phyloP scores from a whole-genome alignment of 2,113 vertebrate species.

The Coryphaenoides rupestris region DNA sequence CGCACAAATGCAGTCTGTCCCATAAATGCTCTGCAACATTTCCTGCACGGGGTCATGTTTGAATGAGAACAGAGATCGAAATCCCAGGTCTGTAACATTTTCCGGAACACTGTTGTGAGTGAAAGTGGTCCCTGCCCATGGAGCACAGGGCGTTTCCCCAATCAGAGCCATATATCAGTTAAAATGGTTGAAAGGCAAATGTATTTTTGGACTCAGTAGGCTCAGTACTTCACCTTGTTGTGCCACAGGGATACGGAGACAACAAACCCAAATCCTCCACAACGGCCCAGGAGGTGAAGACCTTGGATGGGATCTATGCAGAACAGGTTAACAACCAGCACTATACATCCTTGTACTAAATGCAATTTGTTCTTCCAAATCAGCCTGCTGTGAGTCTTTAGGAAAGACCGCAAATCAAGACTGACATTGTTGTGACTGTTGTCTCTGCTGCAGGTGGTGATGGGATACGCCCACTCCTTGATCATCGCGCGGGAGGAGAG shows the following conservation, averaged over 20 bases:
- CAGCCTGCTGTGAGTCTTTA: background rate
- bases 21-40: too few species aligned
- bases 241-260: slow-evolving; percentile 88
- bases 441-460: slow-evolving; percentile 78
- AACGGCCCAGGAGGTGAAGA: slow-evolving; percentile 91
- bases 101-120: too few species aligned
- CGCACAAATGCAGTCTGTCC: too few species aligned
- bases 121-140: too few species aligned
- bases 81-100: too few species aligned
- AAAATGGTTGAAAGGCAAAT: too few species aligned
- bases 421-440: background rate
- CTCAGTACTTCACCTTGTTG: background rate
- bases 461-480: slow-evolving; percentile 90
- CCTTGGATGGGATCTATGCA: slow-evolving; percentile 85
- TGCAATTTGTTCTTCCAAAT: background rate
- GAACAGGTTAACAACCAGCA: slow-evolving; percentile 79
- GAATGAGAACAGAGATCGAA: too few species aligned
- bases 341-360: too few species aligned
- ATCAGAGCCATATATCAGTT: too few species aligned
- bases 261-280: slow-evolving; percentile 96
- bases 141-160: too few species aligned
- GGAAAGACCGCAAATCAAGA: background rate
- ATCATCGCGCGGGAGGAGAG: slow-evolving; percentile 87
- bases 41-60: too few species aligned
- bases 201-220: too few species aligned